phyloP scores from a whole-genome alignment of 2,797 vertebrate genomes.

The Dallia pectoralis region DNA sequence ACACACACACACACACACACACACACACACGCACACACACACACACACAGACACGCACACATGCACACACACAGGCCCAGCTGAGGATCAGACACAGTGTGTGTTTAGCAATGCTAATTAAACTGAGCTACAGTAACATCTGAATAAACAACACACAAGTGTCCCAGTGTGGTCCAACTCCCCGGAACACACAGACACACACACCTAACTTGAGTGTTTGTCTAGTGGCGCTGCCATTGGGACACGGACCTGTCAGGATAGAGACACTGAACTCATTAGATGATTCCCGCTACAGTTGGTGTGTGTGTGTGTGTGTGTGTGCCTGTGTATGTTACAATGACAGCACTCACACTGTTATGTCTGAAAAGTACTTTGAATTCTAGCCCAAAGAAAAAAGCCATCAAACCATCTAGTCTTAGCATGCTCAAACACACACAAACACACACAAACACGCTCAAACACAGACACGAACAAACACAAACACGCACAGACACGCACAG shows the following conservation, averaged over 20 bases:
- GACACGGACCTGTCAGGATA: not conserved
- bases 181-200: not conserved
- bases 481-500: slow-evolving; percentile 23
- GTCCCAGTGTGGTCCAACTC: not conserved
- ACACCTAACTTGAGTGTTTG: not conserved
- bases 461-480: slow-evolving; percentile 31
- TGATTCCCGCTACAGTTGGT: not conserved
- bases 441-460: slow-evolving; percentile 6
- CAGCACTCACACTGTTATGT: not conserved
- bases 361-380: not conserved
- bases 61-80: not conserved
- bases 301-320: not conserved
- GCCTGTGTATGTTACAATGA: not conserved
- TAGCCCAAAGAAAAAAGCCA: not conserved
- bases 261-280: not conserved
- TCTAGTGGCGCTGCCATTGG: not conserved
- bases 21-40: not conserved
- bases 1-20: too few species aligned
- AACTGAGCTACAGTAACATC: slow-evolving; percentile 20
- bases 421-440: not conserved
- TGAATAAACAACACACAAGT: slow-evolving; percentile 6
- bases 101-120: not conserved
- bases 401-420: not conserved
- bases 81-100: not conserved
- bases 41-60: not conserved